A percentile compares a stretch with the other conserved stretches of the same genome.
Conservation (phyloP, 1,140 invertebrate genomes). For the Drosophila sulfurigaster region DNA sequence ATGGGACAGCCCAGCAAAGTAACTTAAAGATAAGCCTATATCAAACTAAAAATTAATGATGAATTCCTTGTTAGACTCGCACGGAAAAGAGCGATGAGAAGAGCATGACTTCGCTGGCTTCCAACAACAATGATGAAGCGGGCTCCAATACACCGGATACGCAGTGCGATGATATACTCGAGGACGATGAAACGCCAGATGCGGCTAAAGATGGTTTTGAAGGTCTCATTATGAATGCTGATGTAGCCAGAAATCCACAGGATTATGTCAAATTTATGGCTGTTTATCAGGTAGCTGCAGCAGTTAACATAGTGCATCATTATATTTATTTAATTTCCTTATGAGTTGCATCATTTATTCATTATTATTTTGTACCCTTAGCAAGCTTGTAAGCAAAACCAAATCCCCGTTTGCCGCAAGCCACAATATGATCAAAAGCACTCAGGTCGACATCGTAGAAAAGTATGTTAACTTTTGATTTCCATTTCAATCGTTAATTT, state of each 20-base stretch:
- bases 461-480: slow-evolving; percentile 67
- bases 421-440: background rate
- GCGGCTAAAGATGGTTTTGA: slow-evolving; percentile 57
- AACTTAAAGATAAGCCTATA: background rate
- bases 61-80: background rate
- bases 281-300: slow-evolving; percentile 71
- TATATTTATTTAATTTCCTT: background rate
- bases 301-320: too few relatives aligned
- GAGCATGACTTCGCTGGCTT: background rate
- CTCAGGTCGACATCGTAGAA: slow-evolving; percentile 31
- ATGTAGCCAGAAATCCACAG: slow-evolving; percentile 69
- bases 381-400: slow-evolving; percentile 74
- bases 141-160: slow-evolving; percentile 50
- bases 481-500: background rate
- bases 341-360: slow-evolving; percentile 31
- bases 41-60: too few relatives aligned
- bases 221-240: slow-evolving; percentile 74
- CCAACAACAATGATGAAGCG: slow-evolving; percentile 32
- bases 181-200: slow-evolving; percentile 41
- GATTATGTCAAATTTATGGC: slow-evolving; percentile 82
- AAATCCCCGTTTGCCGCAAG: slow-evolving; percentile 65
- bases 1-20: slow-evolving; percentile 15
- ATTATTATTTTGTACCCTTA: slow-evolving; percentile 58
- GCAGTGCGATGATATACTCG: slow-evolving; percentile 49
- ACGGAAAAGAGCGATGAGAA: slow-evolving; percentile 25